These are phyloP conservation scores for Nomia melanderi DNA, from an alignment of 1,140 invertebrate genomes.

Conservation along the genomic window DNA sequence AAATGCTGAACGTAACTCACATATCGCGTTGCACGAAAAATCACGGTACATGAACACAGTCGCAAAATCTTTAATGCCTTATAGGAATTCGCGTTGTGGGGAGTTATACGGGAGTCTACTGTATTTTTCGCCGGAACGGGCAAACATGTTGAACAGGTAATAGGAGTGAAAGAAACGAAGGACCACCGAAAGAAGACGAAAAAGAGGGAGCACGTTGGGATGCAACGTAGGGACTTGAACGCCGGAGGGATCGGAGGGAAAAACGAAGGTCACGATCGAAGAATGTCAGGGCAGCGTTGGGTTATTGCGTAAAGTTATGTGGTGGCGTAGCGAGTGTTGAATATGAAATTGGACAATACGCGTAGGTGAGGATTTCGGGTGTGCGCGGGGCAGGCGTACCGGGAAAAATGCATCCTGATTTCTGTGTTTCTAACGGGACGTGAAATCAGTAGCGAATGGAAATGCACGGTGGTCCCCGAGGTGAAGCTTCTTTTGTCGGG, in stretches of 20 bases:
- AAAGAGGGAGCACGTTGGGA: background rate
- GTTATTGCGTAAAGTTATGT: constrained; percentile 56
- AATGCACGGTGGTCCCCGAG: constrained; percentile 47
- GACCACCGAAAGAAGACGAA: background rate
- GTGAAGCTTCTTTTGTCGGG: constrained; percentile 55
- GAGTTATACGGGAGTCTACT: no score
- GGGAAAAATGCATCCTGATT: constrained; percentile 62
- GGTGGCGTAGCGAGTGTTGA: constrained; percentile 40
- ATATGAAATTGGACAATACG: constrained; percentile 61
- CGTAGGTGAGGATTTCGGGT: background rate
- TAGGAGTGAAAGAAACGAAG: background rate
- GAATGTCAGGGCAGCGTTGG: constrained; percentile 18
- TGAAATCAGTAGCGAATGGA: constrained; percentile 66
- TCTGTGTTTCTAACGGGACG: constrained; percentile 59
- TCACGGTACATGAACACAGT: no score
- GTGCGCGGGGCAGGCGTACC: constrained; percentile 17
- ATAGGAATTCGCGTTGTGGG: no score
- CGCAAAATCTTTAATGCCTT: no score
- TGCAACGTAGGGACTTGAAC: background rate
- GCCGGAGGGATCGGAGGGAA: background rate
- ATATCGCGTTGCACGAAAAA: no score
- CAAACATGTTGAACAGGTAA: no score
- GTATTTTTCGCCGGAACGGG: no score
- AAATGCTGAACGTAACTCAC: no score
- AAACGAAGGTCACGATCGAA: constrained; percentile 36